These are phyloP conservation scores for Tachina grossa DNA, from an alignment of 2,888 invertebrate species.

Conservation along the genomic window DNA sequence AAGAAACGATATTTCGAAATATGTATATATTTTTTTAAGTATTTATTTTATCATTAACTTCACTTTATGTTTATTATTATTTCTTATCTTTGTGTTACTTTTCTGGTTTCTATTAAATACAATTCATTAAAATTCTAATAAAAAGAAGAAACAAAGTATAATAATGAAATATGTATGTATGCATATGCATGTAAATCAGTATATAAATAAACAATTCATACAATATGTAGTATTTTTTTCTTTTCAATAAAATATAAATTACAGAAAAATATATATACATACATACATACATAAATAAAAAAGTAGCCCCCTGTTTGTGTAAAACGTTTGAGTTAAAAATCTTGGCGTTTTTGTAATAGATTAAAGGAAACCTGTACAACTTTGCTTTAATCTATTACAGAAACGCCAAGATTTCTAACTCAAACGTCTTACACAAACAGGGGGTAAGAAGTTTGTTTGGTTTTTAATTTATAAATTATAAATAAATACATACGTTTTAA, in stretches of 20 bases:
- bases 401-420: too few species aligned
- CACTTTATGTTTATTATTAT: constrained; percentile 67
- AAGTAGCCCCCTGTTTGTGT: too few species aligned
- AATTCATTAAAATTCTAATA: constrained; percentile 70
- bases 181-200: not conserved
- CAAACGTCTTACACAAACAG: too few species aligned
- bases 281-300: constrained; percentile 10
- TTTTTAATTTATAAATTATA: constrained; percentile 2
- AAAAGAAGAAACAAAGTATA: constrained; percentile 42
- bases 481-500: not conserved
- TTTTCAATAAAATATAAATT: constrained; percentile 21
- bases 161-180: not conserved
- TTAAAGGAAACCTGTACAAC: too few species aligned
- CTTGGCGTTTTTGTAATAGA: too few species aligned
- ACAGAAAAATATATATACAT: not conserved
- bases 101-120: constrained; percentile 46
- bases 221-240: constrained; percentile 33
- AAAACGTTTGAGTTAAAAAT: too few species aligned
- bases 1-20: not conserved
- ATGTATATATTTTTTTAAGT: not conserved
- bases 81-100: constrained; percentile 69
- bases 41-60: constrained; percentile 63
- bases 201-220: constrained; percentile 43
- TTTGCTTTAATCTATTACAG: too few species aligned
- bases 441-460: not conserved